Percentiles rank a stretch among this genome's conserved stretches.
phyloP scores from a whole-genome alignment of 2,888 invertebrate genomes.

The Philereme vetulata region DNA sequence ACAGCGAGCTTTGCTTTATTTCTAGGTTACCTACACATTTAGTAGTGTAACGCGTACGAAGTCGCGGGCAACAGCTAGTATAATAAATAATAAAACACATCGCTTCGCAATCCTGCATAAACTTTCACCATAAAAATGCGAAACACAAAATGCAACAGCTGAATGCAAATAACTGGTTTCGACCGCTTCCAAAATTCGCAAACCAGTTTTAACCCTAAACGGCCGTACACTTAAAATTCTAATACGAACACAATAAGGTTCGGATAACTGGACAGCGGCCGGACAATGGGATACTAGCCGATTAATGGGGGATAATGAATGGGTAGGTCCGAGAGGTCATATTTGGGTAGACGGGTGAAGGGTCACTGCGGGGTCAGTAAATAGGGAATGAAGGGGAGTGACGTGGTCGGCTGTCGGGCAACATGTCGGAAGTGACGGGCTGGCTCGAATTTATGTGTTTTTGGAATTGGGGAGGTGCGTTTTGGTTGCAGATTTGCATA shows the following conservation, averaged over 20 bases:
- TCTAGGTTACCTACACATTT: too few relatives aligned
- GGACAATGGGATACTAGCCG: conserved; percentile 75
- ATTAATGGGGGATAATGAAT: conserved; percentile 79
- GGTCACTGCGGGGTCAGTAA: conserved; percentile 78
- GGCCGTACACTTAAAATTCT: conserved; percentile 71
- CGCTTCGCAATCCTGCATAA: background rate
- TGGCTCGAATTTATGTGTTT: conserved; percentile 67
- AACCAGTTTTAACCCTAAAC: conserved; percentile 62
- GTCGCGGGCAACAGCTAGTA: too few relatives aligned
- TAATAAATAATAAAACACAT: too few relatives aligned
- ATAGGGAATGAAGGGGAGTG: conserved; percentile 77
- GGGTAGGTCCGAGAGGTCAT: conserved; percentile 75
- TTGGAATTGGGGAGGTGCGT: conserved; percentile 45
- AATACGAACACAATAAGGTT: conserved; percentile 72
- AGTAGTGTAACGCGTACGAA: too few relatives aligned
- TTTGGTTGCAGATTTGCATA: background rate
- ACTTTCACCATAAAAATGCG: conserved; percentile 3
- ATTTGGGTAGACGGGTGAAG: conserved; percentile 80
- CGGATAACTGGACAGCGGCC: conserved; percentile 68
- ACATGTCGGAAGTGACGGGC: conserved; percentile 68
- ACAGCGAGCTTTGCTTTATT: too few relatives aligned
- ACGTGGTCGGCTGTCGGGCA: conserved; percentile 68
- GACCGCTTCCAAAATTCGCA: conserved; percentile 48
- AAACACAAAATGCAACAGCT: conserved; percentile 32
- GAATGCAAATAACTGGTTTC: conserved; percentile 47